A percentile compares a stretch with the other conserved stretches of the same genome.
Conservation (phyloP, 2,888 invertebrate species). For the Cosmia pyralina region DNA sequence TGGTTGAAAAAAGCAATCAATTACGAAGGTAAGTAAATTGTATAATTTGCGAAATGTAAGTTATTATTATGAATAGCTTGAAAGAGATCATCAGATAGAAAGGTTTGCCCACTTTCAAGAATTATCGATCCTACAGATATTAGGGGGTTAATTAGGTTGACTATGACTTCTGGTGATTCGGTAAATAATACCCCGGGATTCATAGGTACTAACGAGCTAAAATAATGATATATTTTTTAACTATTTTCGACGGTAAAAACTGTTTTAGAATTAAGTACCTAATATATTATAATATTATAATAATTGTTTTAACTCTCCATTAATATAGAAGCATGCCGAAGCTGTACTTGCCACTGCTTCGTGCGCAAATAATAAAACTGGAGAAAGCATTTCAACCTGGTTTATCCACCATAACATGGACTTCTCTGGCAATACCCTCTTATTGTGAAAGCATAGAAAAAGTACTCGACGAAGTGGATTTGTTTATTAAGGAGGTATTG, state of each 20-base stretch:
- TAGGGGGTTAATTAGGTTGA: background rate
- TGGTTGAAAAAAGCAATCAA: conserved; percentile 91
- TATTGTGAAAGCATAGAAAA: conserved; percentile 90
- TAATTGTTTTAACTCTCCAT: conserved; percentile 32
- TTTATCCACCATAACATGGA: conserved; percentile 94
- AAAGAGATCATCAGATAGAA: background rate
- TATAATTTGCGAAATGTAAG: background rate
- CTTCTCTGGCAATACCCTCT: conserved; percentile 93
- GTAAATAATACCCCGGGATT: background rate
- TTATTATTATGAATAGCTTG: background rate
- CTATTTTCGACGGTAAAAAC: background rate
- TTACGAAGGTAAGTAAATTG: conserved; percentile 80
- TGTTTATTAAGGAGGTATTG: conserved; percentile 91
- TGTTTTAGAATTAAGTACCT: background rate
- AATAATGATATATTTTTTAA: background rate
- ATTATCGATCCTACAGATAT: background rate
- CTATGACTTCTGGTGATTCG: background rate
- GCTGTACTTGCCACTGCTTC: conserved; percentile 93
- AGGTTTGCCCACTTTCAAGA: background rate
- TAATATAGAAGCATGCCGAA: conserved; percentile 90
- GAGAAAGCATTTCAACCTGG: conserved; percentile 94
- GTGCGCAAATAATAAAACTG: conserved; percentile 92
- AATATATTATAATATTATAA: too few relatives aligned
- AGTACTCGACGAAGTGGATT: conserved; percentile 91
- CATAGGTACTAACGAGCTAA: background rate